Evolutionary conservation across 2,797 vertebrate genomes (phyloP).

Genomic region (Sebastes itinus): DNA sequence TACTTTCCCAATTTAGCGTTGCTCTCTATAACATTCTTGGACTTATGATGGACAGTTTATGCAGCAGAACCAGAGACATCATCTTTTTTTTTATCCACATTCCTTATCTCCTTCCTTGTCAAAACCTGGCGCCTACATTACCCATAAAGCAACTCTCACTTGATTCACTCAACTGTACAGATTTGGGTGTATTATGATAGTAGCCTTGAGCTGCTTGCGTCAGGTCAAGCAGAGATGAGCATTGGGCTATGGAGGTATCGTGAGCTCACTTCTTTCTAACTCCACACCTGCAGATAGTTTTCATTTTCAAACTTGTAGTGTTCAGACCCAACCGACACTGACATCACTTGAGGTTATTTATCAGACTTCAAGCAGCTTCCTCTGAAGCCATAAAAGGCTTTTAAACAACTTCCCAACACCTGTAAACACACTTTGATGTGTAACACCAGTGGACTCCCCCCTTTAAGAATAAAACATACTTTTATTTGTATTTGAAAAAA

Average conservation of each 20-base stretch:
- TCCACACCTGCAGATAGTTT: neutral
- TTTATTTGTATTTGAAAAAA: neutral
- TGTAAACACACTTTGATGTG: neutral
- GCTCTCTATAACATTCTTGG: neutral
- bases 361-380: too few species aligned
- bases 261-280: neutral
- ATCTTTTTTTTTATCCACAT: too few species aligned
- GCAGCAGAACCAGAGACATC: neutral
- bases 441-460: neutral
- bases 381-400: too few species aligned
- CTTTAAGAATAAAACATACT: neutral
- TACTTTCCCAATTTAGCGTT: neutral
- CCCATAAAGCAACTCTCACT: neutral
- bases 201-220: neutral
- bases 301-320: too few species aligned
- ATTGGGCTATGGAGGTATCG: accelerated
- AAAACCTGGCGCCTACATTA: neutral
- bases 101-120: neutral
- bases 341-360: too few species aligned
- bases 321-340: too few species aligned
- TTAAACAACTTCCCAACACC: neutral
- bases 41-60: neutral
- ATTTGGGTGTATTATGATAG: neutral
- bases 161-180: neutral
- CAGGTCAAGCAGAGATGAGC: neutral